Percentiles rank a stretch among this genome's conserved stretches.
These are phyloP conservation scores for Hyperoplus lanceolatus DNA, from an alignment of 2,797 vertebrate genomes.

Conservation along the genomic window DNA sequence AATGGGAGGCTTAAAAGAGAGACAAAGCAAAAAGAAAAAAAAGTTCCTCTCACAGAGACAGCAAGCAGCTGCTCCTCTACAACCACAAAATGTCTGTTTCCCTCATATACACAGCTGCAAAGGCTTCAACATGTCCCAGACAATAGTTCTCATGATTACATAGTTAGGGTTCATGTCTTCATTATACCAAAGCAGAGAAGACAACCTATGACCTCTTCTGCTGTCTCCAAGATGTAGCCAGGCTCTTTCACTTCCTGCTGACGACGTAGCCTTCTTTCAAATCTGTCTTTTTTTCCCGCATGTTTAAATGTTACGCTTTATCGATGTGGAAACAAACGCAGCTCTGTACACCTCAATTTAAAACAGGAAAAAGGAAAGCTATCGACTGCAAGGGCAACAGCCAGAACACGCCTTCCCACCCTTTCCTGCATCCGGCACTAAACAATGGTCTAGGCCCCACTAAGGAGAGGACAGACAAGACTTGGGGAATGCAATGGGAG, in stretches of 20 bases:
- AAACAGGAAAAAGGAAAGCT: conserved; percentile 84
- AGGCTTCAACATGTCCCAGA: conserved; percentile 54
- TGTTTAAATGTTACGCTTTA: background rate
- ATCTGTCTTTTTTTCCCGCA: background rate
- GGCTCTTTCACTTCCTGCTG: background rate
- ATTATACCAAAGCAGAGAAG: conserved; percentile 21
- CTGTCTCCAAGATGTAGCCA: background rate
- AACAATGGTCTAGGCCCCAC: conserved; percentile 78
- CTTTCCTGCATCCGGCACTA: conserved; percentile 88
- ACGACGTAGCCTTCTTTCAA: background rate
- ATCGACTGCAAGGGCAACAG: conserved; percentile 66
- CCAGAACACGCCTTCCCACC: conserved; percentile 79
- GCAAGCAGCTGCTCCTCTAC: conserved; percentile 80
- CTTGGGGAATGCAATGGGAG: conserved; percentile 44
- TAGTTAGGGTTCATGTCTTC: conserved; percentile 7
- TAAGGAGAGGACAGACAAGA: conserved; percentile 42
- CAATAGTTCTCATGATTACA: conserved; percentile 35
- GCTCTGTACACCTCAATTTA: conserved; percentile 49
- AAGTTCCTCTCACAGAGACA: conserved; percentile 69
- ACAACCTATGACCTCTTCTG: background rate
- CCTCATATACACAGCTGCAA: conserved; percentile 74
- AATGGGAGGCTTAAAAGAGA: conserved; percentile 73
- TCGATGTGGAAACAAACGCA: conserved; percentile 6
- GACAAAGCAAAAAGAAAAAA: conserved; percentile 71
- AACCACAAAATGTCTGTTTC: conserved; percentile 64